phyloP scores from a whole-genome alignment of 2,113 vertebrate species.

The Hypomesus transpacificus region DNA sequence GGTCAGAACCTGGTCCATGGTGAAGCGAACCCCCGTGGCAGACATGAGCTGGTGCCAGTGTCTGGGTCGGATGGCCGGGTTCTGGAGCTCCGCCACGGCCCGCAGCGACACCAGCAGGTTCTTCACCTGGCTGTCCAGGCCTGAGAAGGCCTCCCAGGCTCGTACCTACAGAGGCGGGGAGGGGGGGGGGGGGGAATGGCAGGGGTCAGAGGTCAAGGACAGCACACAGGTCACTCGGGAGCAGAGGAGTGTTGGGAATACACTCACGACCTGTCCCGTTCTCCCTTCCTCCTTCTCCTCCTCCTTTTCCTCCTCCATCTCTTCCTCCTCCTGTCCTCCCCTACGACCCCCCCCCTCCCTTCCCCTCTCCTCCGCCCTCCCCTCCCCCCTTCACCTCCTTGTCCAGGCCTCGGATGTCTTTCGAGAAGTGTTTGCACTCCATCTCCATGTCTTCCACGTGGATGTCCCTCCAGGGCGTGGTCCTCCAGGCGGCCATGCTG shows the following conservation, averaged over 20 bases:
- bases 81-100: constrained; percentile 88
- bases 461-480: constrained; percentile 82
- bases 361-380: constrained; percentile 31
- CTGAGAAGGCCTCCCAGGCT: constrained; percentile 83
- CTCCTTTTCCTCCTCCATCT: neutral
- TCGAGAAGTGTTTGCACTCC: constrained; percentile 85
- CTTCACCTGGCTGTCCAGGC: constrained; percentile 81
- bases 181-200: no score
- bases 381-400: constrained; percentile 82
- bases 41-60: constrained; percentile 93
- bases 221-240: neutral
- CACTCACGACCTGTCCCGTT: neutral
- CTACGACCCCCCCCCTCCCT: neutral
- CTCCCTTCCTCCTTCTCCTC: neutral
- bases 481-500: constrained; percentile 81
- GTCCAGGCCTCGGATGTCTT: constrained; percentile 79
- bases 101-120: constrained; percentile 83
- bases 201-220: neutral
- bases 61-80: constrained; percentile 82
- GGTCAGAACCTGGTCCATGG: constrained; percentile 71
- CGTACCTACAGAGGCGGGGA: constrained; percentile 57
- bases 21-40: constrained; percentile 79
- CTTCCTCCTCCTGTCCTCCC: neutral
- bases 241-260: no score
- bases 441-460: constrained; percentile 87